Evolutionary conservation across 92 coral and sea anemone species (phyloP).

Genomic region (Paramuricea clavata): DNA sequence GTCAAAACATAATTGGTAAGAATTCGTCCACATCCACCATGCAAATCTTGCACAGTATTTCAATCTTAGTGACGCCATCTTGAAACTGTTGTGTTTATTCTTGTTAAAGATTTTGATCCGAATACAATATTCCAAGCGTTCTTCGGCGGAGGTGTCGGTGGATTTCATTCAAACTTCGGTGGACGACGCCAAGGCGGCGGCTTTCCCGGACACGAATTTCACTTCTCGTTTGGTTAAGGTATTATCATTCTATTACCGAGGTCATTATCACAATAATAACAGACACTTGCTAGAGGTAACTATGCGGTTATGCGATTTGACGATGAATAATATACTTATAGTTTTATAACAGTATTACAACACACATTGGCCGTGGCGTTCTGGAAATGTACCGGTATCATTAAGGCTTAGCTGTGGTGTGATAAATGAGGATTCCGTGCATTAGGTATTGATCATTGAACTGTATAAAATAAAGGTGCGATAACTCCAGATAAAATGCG

Average conservation of each 20-base stretch:
- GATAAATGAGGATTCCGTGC: too few species aligned
- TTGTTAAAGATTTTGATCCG: constrained; percentile 85
- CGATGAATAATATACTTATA: too few species aligned
- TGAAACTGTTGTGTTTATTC: background rate
- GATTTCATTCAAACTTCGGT: constrained; percentile 80
- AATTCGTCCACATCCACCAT: too few species aligned
- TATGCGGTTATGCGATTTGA: too few species aligned
- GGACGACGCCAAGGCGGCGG: constrained; percentile 54
- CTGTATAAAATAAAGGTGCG: too few species aligned
- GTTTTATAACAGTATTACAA: too few species aligned
- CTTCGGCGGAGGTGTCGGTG: constrained; percentile 82
- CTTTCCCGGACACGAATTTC: constrained; percentile 18
- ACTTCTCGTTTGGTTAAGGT: constrained; percentile 38
- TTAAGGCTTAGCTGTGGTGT: too few species aligned
- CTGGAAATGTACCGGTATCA: too few species aligned
- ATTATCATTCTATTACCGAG: background rate
- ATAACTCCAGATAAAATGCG: too few species aligned
- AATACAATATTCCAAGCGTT: constrained; percentile 94
- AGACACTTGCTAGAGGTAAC: background rate
- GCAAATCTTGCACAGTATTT: background rate
- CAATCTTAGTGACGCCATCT: background rate
- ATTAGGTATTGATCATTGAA: too few species aligned
- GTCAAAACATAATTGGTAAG: too few species aligned
- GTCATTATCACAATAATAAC: background rate
- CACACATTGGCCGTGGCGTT: too few species aligned